Percentiles rank a stretch among this genome's conserved stretches.
phyloP scores from a whole-genome alignment of 2,113 vertebrate genomes.

The Amphiprion percula region DNA sequence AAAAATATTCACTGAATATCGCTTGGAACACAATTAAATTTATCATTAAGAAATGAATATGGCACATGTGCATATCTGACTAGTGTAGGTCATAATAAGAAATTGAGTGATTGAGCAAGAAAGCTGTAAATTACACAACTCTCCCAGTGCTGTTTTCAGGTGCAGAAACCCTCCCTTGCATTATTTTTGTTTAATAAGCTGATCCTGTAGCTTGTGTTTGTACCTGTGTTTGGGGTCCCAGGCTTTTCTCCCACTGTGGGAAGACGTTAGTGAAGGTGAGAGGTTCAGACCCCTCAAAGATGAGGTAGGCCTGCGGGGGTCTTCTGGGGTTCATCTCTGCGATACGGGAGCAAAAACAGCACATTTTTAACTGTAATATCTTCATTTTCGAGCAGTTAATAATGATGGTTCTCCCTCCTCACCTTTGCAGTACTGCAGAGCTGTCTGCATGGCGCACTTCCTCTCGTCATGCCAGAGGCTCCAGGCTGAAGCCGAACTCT shows the following conservation, averaged over 20 bases:
- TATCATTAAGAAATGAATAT: no score
- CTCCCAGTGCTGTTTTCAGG: no score
- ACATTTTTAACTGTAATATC: not conserved
- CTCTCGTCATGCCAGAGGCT: slow-evolving; percentile 78
- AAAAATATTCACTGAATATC: no score
- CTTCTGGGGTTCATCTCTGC: slow-evolving; percentile 84
- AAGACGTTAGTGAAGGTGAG: slow-evolving; percentile 89
- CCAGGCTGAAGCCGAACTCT: slow-evolving; percentile 56
- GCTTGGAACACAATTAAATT: no score
- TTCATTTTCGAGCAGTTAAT: not conserved
- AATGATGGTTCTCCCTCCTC: not conserved
- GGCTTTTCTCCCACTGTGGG: slow-evolving; percentile 82
- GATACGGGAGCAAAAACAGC: slow-evolving; percentile 1
- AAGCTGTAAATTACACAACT: no score
- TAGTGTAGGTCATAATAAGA: no score
- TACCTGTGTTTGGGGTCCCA: slow-evolving; percentile 67
- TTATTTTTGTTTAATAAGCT: no score
- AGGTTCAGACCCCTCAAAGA: slow-evolving; percentile 82
- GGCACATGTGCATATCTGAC: no score
- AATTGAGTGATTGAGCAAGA: no score
- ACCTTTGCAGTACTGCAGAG: slow-evolving; percentile 87
- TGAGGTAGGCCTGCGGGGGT: slow-evolving; percentile 83
- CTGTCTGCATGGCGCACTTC: slow-evolving; percentile 84
- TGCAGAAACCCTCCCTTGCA: no score
- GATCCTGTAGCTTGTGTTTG: no score